phyloP scores from a whole-genome alignment of 1,140 invertebrate genomes.

The Contarinia nasturtii region DNA sequence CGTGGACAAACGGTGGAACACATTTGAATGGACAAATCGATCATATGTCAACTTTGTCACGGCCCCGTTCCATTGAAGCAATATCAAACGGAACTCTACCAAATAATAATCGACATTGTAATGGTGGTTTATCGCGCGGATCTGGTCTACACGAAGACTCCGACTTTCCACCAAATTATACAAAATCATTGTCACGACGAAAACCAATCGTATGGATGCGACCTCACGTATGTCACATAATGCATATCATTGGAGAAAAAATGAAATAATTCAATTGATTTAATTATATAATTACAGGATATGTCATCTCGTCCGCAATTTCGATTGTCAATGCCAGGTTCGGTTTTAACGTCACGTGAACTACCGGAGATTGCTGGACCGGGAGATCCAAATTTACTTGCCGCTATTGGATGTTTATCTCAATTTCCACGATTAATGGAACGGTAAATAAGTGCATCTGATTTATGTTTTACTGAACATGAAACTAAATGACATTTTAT shows the following conservation, averaged over 20 bases:
- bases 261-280: neutral
- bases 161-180: constrained; percentile 2
- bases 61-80: constrained; percentile 1
- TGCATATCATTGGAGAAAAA: too few species aligned
- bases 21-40: neutral
- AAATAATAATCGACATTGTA: neutral
- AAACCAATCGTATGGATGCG: constrained; percentile 3
- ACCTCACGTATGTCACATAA: constrained; percentile 4
- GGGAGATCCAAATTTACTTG: constrained; percentile 4
- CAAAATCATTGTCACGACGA: constrained; percentile 1
- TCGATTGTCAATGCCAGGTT: neutral
- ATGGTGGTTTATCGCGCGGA: neutral
- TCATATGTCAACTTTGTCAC: constrained; percentile 1
- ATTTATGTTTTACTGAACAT: too few species aligned
- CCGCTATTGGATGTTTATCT: constrained; percentile 3
- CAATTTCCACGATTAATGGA: constrained; percentile 4
- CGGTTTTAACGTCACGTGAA: constrained; percentile 2
- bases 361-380: constrained; percentile 3
- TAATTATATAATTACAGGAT: constrained; percentile 2
- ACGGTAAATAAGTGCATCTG: neutral
- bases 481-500: too few species aligned
- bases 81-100: constrained; percentile 1
- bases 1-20: too few species aligned
- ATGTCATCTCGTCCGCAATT: constrained; percentile 2
- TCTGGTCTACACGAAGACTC: constrained; percentile 4